phyloP scores from a whole-genome alignment of 2,797 vertebrate genomes.

The Haliaeetus albicilla region DNA sequence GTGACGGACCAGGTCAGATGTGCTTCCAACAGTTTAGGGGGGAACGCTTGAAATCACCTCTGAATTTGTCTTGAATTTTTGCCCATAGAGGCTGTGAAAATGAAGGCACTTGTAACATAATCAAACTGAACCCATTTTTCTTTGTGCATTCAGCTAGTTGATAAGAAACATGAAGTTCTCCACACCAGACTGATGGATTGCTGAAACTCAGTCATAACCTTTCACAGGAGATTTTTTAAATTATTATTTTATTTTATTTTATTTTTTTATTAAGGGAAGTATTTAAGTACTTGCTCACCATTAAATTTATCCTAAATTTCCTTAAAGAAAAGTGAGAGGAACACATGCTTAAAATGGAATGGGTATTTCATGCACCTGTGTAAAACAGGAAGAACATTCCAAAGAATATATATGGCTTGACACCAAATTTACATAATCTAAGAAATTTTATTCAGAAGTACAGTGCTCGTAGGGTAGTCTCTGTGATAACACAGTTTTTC shows the following conservation, averaged over 20 bases:
- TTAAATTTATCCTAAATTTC: background rate
- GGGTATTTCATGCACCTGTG: background rate
- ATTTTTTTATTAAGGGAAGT: background rate
- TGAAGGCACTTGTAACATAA: background rate
- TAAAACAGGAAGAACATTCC: background rate
- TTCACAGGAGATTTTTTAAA: background rate
- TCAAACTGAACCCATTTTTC: background rate
- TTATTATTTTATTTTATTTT: background rate
- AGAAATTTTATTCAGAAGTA: background rate
- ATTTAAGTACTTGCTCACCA: background rate
- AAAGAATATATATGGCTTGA: background rate
- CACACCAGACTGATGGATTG: background rate
- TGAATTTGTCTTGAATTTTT: background rate
- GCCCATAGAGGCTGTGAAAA: background rate
- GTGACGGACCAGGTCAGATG: background rate
- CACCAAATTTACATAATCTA: background rate
- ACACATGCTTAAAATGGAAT: background rate
- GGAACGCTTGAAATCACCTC: background rate
- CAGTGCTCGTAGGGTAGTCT: rapidly evolving
- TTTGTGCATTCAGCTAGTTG: background rate
- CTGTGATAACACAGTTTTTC: background rate
- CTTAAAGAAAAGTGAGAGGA: background rate
- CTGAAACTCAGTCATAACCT: background rate
- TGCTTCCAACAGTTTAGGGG: background rate
- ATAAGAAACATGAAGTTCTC: background rate